These are phyloP conservation scores for Promerops cafer DNA, from an alignment of 2,113 vertebrate species.

Conservation along the genomic window DNA sequence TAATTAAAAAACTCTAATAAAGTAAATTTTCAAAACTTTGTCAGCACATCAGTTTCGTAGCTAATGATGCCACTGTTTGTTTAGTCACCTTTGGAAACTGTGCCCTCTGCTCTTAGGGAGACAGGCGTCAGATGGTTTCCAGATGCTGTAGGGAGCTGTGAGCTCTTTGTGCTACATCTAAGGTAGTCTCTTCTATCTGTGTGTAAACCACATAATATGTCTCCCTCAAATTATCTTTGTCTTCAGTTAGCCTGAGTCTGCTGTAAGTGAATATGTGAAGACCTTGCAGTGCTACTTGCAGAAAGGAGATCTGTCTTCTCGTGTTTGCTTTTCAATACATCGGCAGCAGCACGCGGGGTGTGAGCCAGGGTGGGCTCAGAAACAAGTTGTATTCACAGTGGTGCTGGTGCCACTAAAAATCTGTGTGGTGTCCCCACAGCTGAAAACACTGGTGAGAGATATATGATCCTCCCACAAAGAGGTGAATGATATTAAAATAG, in stretches of 20 bases:
- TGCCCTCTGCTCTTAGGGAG: not conserved
- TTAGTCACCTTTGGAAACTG: not conserved
- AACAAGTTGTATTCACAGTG: not conserved
- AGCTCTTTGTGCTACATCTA: not conserved
- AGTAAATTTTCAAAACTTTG: not conserved
- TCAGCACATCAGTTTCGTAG: not conserved
- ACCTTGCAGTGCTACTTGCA: not conserved
- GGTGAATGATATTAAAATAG: not conserved
- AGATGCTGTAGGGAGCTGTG: not conserved
- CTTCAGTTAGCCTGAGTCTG: not conserved
- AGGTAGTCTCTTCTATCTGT: not conserved
- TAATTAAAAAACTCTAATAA: not conserved
- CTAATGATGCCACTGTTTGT: not conserved
- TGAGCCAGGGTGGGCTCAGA: not conserved
- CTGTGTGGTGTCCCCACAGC: not conserved
- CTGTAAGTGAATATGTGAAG: not conserved
- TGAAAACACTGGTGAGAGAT: not conserved
- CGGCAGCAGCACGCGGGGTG: fast-evolving
- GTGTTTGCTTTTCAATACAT: not conserved
- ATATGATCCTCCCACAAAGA: not conserved
- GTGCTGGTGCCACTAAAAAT: not conserved
- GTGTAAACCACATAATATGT: not conserved
- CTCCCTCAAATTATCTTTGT: not conserved
- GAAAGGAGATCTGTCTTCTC: not conserved
- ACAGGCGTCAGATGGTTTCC: not conserved